These are phyloP conservation scores for Spheniscus humboldti DNA, from an alignment of 2,797 vertebrate genomes.

Conservation along the genomic window DNA sequence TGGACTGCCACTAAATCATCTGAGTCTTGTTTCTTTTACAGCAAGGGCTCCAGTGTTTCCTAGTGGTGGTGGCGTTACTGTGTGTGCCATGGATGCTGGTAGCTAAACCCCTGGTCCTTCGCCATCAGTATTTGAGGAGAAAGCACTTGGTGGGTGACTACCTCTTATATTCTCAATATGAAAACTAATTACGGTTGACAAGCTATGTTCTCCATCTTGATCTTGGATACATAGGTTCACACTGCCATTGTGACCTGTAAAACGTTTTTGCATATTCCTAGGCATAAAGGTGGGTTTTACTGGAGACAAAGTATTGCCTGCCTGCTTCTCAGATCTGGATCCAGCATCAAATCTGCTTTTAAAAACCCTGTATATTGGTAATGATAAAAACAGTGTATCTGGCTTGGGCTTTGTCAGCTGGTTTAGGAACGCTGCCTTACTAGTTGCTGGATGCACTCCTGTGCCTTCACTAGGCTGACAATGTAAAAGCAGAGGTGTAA, in stretches of 20 bases:
- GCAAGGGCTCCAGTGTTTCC: constrained; percentile 85
- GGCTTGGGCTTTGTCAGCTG: not conserved
- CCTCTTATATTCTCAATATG: not conserved
- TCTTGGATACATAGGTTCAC: not conserved
- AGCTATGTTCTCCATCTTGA: not conserved
- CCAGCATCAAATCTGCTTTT: constrained; percentile 18
- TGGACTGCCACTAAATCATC: not conserved
- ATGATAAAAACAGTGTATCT: not conserved
- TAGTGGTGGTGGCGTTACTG: constrained; percentile 87
- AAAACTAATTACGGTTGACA: not conserved
- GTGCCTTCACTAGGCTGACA: not conserved
- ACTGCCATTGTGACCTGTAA: not conserved
- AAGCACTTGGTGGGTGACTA: constrained; percentile 87
- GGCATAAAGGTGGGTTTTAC: not conserved
- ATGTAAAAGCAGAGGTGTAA: not conserved
- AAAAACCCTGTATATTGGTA: not conserved
- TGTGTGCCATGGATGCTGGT: constrained; percentile 95
- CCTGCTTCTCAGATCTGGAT: constrained; percentile 19
- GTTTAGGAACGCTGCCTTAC: not conserved
- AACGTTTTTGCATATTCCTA: not conserved
- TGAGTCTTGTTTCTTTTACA: constrained; percentile 61
- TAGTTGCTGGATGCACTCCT: not conserved
- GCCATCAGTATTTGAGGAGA: constrained; percentile 85
- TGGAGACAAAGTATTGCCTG: not conserved
- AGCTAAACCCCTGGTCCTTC: constrained; percentile 89